Percentiles rank a stretch among this genome's conserved stretches.
Conservation (phyloP, 2,113 vertebrate genomes). For the Neodontobutis hainanensis region DNA sequence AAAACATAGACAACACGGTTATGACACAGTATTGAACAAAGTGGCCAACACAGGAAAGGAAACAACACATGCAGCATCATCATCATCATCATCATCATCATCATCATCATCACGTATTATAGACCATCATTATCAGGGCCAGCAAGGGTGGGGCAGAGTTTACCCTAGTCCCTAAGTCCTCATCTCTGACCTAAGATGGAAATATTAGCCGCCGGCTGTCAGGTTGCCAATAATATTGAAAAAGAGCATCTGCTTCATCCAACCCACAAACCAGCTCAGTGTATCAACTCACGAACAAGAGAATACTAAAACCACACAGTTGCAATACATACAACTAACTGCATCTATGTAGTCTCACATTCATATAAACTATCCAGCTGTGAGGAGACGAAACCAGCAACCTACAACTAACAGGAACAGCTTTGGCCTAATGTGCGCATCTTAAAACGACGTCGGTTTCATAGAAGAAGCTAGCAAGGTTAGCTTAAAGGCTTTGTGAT, state of each 20-base stretch:
- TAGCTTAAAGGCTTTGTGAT: not conserved
- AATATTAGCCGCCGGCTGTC: slow-evolving; percentile 26
- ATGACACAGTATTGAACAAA: not conserved
- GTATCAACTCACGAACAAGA: not conserved
- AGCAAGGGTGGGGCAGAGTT: slow-evolving; percentile 41
- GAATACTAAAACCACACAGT: not conserved
- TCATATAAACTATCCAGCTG: slow-evolving; percentile 11
- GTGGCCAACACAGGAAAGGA: not conserved
- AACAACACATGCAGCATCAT: slow-evolving; percentile 1
- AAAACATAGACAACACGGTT: not conserved
- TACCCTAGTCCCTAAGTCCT: slow-evolving; percentile 32
- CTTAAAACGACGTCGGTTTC: not conserved
- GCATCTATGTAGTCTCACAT: not conserved
- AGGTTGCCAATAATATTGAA: slow-evolving; percentile 25
- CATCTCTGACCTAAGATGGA: slow-evolving; percentile 62
- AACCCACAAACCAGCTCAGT: not conserved
- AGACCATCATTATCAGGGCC: slow-evolving; percentile 4
- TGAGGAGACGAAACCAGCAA: slow-evolving; percentile 26
- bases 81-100: not conserved
- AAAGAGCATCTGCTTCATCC: slow-evolving; percentile 29
- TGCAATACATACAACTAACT: no score
- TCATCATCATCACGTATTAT: slow-evolving; percentile 5
- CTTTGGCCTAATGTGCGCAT: slow-evolving; percentile 24
- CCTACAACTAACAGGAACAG: slow-evolving; percentile 37
- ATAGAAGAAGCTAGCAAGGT: not conserved